phyloP scores from a whole-genome alignment of 2,113 vertebrate species.

The Lethenteron reissneri region DNA sequence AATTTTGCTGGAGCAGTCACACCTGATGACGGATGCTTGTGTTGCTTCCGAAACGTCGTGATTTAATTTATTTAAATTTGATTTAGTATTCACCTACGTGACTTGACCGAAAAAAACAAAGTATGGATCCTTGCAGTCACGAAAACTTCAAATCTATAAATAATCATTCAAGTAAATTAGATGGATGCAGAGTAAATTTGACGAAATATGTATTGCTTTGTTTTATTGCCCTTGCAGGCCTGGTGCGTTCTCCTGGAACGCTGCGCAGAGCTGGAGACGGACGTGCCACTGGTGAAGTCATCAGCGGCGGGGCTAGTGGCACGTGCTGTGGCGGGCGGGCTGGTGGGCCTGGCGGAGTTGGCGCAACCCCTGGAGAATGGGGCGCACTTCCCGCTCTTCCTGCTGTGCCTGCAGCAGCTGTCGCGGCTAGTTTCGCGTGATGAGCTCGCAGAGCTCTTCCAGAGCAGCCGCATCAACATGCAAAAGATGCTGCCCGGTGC shows the following conservation, averaged over 20 bases:
- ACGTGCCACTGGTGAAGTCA: slow-evolving; percentile 90
- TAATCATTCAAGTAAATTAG: not conserved
- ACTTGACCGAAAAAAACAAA: too few species aligned
- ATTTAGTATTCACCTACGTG: not conserved
- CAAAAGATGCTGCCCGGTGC: slow-evolving; percentile 98
- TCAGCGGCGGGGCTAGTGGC: slow-evolving; percentile 92
- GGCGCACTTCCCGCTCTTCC: slow-evolving; percentile 89
- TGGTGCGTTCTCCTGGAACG: slow-evolving; percentile 82
- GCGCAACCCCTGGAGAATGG: slow-evolving; percentile 91
- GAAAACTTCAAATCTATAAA: too few species aligned
- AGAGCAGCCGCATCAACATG: slow-evolving; percentile 97
- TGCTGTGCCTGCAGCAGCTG: slow-evolving; percentile 90
- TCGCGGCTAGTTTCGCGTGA: slow-evolving; percentile 82
- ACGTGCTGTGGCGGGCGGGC: slow-evolving; percentile 71
- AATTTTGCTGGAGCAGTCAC: not conserved
- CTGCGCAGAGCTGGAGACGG: slow-evolving; percentile 83
- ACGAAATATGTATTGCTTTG: not conserved
- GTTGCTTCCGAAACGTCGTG: too few species aligned
- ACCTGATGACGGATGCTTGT: too few species aligned
- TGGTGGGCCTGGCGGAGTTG: slow-evolving; percentile 80
- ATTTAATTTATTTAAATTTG: not conserved
- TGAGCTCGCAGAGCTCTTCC: slow-evolving; percentile 87
- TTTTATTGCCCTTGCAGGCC: slow-evolving; percentile 27
- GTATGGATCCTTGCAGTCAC: too few species aligned
- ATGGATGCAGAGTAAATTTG: too few species aligned